Conservation (phyloP, 2,113 vertebrate species). For the Sinosuthora webbiana region DNA sequence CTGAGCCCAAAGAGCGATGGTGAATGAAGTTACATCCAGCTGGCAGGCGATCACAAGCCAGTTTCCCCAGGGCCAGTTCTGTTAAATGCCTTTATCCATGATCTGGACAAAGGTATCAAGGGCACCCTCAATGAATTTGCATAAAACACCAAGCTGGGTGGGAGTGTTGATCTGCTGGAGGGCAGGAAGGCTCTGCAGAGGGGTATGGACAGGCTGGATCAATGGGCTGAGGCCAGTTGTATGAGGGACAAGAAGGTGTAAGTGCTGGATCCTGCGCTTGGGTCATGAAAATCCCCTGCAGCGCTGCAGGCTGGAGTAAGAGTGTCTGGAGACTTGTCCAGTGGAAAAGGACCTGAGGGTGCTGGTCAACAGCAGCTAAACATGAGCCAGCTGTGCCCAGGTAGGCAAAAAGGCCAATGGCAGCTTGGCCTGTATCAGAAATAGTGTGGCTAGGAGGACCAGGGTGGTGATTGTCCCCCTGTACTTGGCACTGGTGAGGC, state of each 20-base stretch:
- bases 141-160: background rate
- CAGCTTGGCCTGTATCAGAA: background rate
- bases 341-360: accelerated
- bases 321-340: background rate
- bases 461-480: accelerated
- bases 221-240: accelerated
- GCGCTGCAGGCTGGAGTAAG: background rate
- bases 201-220: background rate
- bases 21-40: background rate
- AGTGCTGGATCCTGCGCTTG: background rate
- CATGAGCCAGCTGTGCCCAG: background rate
- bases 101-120: accelerated
- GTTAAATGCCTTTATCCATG: background rate
- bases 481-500: background rate
- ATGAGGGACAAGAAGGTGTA: background rate
- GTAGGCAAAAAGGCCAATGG: background rate
- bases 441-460: background rate
- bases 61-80: background rate
- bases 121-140: background rate
- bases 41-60: accelerated
- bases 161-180: background rate
- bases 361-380: background rate
- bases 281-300: background rate
- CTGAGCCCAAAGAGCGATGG: background rate
- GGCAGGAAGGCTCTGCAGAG: background rate